phyloP scores from a whole-genome alignment of 2,113 vertebrate species.

The Porphyrio hochstetteri region DNA sequence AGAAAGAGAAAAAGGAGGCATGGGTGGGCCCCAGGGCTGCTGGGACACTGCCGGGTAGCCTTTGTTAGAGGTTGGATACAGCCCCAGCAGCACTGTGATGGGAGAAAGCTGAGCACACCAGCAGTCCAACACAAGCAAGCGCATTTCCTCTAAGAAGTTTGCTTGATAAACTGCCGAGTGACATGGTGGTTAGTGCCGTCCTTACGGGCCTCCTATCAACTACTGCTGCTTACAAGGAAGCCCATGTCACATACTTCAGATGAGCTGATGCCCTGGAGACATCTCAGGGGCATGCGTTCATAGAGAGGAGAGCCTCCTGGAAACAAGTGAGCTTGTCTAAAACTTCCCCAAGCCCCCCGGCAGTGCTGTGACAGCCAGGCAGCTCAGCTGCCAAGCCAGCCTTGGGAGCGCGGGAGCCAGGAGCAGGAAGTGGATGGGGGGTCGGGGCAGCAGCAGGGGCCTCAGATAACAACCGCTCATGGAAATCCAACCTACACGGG shows the following conservation, averaged over 20 bases:
- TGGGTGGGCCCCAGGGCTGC: not conserved
- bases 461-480: not conserved
- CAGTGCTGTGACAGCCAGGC: not conserved
- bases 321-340: slow-evolving; percentile 24
- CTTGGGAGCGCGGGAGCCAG: not conserved
- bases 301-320: slow-evolving; percentile 6
- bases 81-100: not conserved
- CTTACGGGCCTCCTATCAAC: not conserved
- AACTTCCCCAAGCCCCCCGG: slow-evolving; percentile 30
- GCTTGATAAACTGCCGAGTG: slow-evolving; percentile 52
- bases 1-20: not conserved
- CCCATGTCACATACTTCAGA: not conserved
- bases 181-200: not conserved
- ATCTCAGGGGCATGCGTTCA: not conserved
- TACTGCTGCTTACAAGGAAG: slow-evolving; percentile 60
- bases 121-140: not conserved
- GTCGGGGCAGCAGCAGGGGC: not conserved
- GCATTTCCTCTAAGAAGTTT: slow-evolving; percentile 53
- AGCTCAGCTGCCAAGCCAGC: not conserved
- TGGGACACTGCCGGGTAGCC: not conserved
- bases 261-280: not conserved
- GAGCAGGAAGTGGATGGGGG: slow-evolving; percentile 10
- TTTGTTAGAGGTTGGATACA: rapidly evolving
- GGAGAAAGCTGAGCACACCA: not conserved
- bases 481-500: slow-evolving; percentile 4